Percentiles rank a stretch among this genome's conserved stretches.
Evolutionary conservation across 1,140 invertebrate species (phyloP).

Genomic region (Dendroctonus valens): DNA sequence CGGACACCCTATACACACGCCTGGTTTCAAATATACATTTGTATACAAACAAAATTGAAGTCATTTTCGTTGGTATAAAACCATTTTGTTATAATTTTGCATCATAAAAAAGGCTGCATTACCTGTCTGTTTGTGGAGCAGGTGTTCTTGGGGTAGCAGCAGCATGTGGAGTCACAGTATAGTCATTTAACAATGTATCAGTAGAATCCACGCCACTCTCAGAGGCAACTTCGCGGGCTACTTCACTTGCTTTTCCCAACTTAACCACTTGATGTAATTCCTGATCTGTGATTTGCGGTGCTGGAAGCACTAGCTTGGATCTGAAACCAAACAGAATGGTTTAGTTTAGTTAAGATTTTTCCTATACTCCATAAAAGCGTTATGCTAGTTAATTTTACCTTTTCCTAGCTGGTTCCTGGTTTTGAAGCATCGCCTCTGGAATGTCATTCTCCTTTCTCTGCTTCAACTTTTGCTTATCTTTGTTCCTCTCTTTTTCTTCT

Average conservation of each 20-base stretch:
- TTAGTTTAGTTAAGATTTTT: too few relatives aligned
- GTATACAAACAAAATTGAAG: too few relatives aligned
- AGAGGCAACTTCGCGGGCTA: constrained; percentile 86
- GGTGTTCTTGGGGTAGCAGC: constrained; percentile 85
- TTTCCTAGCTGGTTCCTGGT: constrained; percentile 88
- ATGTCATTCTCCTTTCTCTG: constrained; percentile 96
- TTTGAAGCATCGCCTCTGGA: constrained; percentile 85
- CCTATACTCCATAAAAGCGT: neutral
- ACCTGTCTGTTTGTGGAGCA: constrained; percentile 65
- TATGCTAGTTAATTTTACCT: constrained; percentile 48
- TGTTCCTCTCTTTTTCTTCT: constrained; percentile 84
- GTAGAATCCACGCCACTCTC: constrained; percentile 80
- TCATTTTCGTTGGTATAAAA: too few relatives aligned
- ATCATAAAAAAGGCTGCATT: constrained; percentile 11
- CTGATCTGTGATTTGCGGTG: constrained; percentile 95
- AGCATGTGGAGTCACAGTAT: constrained; percentile 78
- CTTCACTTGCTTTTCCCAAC: constrained; percentile 91
- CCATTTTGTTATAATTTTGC: too few relatives aligned
- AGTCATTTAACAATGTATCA: constrained; percentile 87
- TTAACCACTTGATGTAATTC: constrained; percentile 94
- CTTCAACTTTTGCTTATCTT: constrained; percentile 91
- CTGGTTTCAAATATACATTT: too few relatives aligned
- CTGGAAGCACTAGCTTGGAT: constrained; percentile 93
- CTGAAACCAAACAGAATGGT: too few relatives aligned
- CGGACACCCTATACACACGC: too few relatives aligned